Evolutionary conservation across 2,888 invertebrate genomes (phyloP), one percentile per base, ranked within the genome.

Genomic region (Panopea generosa): DNA sequence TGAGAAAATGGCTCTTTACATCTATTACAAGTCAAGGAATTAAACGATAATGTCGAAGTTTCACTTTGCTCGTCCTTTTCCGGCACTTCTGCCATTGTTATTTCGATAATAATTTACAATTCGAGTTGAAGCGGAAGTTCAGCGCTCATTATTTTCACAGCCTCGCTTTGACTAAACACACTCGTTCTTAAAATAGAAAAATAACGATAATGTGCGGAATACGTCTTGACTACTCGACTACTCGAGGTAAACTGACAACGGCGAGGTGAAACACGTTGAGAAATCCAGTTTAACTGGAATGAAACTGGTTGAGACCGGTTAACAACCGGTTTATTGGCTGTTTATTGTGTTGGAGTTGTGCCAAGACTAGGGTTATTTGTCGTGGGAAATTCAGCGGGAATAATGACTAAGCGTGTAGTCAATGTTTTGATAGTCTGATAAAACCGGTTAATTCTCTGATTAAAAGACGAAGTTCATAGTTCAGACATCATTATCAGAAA

Each of bases 1-100:
- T 29, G 24, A 16, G 75, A 65, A 22, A 75, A 75, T n/a, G 53
- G 26, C 24, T 53, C 50, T n/a, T 70, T 47, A 45, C 75, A 75
- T 27, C 66, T 65, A 6, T 18, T 22, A 40, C 74, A 75, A 7
- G 4, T 16, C 7, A 18, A 20, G 22, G 9, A 6, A 26, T 26
- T 14, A 24, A 24, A 14, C 4, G 22, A 20, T 7, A 16, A 18
- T 16, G 9, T 52, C 2, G 3, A 9, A 4, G 4, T 33, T 0
- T n/a, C 59, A 18, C 20, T 7, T 22, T 3, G 14, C 14, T 20
- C 14, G 24, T 29, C 29, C 29, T 24, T 43, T n/a, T 60, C 59
- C 9, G 59, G 68, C 20, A 55, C 22, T 45, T 68, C 68, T 26
- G 68, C 68, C 68, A 68, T 68, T n/a, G 52, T 53, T 67, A 52